A percentile compares a stretch with the other conserved stretches of the same genome.
Conservation (phyloP, 1,140 invertebrate species). For the Schlechtendalia chinensis region DNA sequence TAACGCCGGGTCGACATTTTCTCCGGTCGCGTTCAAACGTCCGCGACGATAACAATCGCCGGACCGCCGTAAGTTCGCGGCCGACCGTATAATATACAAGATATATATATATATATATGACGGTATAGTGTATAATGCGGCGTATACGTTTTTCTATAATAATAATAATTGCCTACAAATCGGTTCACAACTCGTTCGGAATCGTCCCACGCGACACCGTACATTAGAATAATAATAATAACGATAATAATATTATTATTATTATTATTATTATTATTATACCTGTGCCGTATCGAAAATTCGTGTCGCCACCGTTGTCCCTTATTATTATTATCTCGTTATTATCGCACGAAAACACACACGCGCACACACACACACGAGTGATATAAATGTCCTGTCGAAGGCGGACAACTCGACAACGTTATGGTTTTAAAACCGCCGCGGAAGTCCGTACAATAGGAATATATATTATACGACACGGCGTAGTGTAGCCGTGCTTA, state of each 20-base stretch:
- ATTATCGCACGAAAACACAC: slow-evolving; percentile 6
- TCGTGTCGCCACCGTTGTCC: slow-evolving; percentile 34
- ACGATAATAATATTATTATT: neutral
- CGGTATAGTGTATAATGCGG: too few relatives aligned
- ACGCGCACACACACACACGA: too few relatives aligned
- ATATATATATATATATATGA: too few relatives aligned
- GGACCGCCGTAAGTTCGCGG: too few relatives aligned
- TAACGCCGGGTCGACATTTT: neutral
- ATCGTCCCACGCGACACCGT: slow-evolving; percentile 2
- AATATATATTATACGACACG: too few relatives aligned
- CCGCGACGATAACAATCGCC: neutral
- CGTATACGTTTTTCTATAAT: neutral
- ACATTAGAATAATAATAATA: too few relatives aligned
- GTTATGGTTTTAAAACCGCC: slow-evolving; percentile 21
- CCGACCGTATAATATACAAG: neutral
- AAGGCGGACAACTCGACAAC: slow-evolving; percentile 29
- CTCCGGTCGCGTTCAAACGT: neutral
- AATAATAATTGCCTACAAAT: slow-evolving; percentile 21
- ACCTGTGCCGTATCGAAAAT: slow-evolving; percentile 19
- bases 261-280: slow-evolving; percentile 1
- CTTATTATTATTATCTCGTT: slow-evolving; percentile 21
- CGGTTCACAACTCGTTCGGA: neutral
- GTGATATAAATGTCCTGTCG: slow-evolving; percentile 22
- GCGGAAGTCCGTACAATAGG: neutral
- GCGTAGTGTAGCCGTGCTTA: too few relatives aligned